Percentiles rank a stretch among this genome's conserved stretches.
These are phyloP conservation scores for Lepidochrysops patricia DNA, from an alignment of 2,888 invertebrate genomes.

Conservation along the genomic window DNA sequence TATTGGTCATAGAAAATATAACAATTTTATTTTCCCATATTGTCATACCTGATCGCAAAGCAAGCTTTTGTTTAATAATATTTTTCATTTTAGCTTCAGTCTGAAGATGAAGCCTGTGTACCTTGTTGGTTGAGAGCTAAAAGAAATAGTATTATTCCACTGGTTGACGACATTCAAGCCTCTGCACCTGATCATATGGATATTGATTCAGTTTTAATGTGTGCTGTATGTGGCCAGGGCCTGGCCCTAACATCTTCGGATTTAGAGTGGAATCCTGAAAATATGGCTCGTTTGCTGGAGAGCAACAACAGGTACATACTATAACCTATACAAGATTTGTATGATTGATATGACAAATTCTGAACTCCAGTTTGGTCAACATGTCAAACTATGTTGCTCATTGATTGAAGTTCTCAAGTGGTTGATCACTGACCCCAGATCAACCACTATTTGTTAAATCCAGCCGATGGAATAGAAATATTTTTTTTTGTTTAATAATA, in stretches of 20 bases:
- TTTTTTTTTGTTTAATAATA: no score
- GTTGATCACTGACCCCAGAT: no score
- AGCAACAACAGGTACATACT: neutral
- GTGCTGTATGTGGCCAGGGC: neutral
- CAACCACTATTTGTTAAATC: no score
- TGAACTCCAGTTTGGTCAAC: no score
- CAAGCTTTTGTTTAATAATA: neutral
- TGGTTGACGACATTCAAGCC: neutral
- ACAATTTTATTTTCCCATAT: neutral
- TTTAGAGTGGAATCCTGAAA: neutral
- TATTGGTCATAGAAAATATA: neutral
- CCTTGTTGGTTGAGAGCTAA: constrained; percentile 7
- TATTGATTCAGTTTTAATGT: neutral
- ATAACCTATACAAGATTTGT: no score
- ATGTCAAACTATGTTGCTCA: no score
- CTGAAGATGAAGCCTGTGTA: constrained; percentile 7
- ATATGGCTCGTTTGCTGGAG: neutral
- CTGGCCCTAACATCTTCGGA: neutral
- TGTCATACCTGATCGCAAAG: neutral
- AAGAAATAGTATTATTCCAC: neutral
- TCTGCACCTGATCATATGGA: neutral
- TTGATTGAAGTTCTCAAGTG: no score
- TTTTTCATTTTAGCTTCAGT: constrained; percentile 7
- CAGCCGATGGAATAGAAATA: no score
- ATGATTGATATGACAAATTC: no score